phyloP scores from a whole-genome alignment of 2,888 invertebrate genomes.

The Diarsia brunnea region DNA sequence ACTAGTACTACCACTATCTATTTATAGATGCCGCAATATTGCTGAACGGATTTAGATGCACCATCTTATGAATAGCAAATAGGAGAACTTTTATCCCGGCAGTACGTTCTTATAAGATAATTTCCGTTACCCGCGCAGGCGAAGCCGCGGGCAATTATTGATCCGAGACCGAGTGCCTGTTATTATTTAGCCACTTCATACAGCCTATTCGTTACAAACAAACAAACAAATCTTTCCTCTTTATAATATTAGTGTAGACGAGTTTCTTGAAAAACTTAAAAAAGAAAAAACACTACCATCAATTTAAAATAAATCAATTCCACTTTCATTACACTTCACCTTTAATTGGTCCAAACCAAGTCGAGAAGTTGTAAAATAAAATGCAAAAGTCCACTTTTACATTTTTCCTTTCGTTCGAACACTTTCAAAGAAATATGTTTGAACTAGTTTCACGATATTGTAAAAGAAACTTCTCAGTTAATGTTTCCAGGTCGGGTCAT shows the following conservation, averaged over 20 bases:
- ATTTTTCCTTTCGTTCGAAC: constrained; percentile 43
- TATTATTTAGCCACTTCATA: no score
- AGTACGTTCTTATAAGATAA: neutral
- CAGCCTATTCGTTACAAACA: no score
- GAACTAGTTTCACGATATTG: constrained; percentile 48
- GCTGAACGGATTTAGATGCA: neutral
- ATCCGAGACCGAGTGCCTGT: no score
- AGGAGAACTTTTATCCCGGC: neutral
- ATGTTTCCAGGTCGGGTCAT: constrained; percentile 31
- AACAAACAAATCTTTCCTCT: no score
- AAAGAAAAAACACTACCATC: no score
- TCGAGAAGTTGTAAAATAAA: constrained; percentile 44
- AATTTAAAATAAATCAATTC: no score
- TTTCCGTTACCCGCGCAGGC: neutral
- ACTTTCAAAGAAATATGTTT: constrained; percentile 43
- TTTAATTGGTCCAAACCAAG: constrained; percentile 26
- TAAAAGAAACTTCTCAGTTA: constrained; percentile 22
- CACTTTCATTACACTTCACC: neutral
- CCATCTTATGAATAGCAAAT: neutral
- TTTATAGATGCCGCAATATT: neutral
- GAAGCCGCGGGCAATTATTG: neutral
- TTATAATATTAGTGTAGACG: no score
- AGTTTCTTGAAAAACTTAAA: no score
- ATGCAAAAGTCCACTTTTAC: constrained; percentile 28
- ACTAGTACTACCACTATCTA: neutral